Base-by-base conservation (phyloP, 1,140 invertebrate genomes). In the Drosophila trapezifrons region DNA sequence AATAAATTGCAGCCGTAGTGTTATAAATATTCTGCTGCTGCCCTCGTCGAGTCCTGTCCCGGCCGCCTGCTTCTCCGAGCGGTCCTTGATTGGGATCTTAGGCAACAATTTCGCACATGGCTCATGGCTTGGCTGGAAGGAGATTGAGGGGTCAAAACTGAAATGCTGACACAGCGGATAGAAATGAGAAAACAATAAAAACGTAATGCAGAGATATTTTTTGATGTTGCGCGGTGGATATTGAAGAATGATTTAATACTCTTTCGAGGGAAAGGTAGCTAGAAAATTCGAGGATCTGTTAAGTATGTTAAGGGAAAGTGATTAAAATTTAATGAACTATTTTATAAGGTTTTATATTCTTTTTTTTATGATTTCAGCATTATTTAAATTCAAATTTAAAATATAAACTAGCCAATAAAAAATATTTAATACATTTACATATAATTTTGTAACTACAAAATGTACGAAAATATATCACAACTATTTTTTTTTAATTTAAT, bases 1-100 rank as follows among this genome's bases (percentile, higher is more conserved):
- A 90, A 90, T 90, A 90, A 90, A 90, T 90, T 90, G 81, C 78
- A 86, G 66, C 63, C 69, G 59, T 82, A 77, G 78, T 78, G 82
- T 86, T 90, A 90, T 90, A 90, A 90, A 90, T 90, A 90, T 82
- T 65, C 76, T 25, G 22, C 49, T 42, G 40, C 49, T 40, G 45
- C 46, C 56, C 40, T 20, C 40, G 43, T 52, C 29, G 43, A 10
- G 22, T 55, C 57, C 64, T 42, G 22, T 55, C 57, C 64, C 38
- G 20, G 9, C 27, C 15, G 13, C 42, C 32, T 25, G 7, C 25
- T 22, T 4, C 12, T 13, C 15, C 20, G 43, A 29, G 10, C 32
- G 55, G 59, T 59, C 76, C 37, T 56, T 72, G 84, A 89, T 89
- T 89, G 76, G 65, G 74, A 89, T 89, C 84, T 77, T 35, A 51